Evolutionary conservation across 1,140 invertebrate species (phyloP), one percentile per base, ranked within the genome.

Genomic region (Diorhabda carinulata): DNA sequence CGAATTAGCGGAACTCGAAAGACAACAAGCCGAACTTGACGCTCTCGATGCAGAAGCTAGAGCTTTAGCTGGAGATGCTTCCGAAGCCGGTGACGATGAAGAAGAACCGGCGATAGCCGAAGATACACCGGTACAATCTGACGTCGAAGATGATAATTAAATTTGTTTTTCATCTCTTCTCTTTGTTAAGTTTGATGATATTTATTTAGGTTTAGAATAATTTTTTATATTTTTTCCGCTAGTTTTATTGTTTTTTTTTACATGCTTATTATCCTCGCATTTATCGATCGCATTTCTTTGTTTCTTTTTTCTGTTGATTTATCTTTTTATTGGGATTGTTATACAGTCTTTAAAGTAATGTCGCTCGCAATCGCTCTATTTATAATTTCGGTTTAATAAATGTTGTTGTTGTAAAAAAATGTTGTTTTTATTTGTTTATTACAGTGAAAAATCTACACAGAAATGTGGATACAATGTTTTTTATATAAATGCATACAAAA

Each of bases 21-120:
- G 81, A 68, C 69, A 72, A 47, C 70, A 71, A 64, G 73, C 73
- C 10, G 72, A 74, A 61, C 62, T 74, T 40, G 81, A 82, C 70
- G 73, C 70, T 47, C 57, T 69, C 10, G 70, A 74, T 71, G 70
- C 70, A 57, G 75, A 73, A 69, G 74, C 74, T 6, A 72, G 72
- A 66, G 69, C 67, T 40, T 40, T 76, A 25, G 82, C 81, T 2
- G 70, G 71, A 4, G 71, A 73, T 43, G 78, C 73, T 40, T 78
- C 78, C 64, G 73, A 84, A 73, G 66, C 64, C 2, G 66, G 67
- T 58, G 68, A 71, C 5, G 70, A 73, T 45, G 70, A 70, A 59
- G 68, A 81, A 7, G 84, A 85, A 71, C 81, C 84, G 43, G 84
- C 73, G 10, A 70, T 69, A 43, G 72, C 73, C 61, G 76, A 61